These are phyloP conservation scores for Aporophyla lueneburgensis DNA, from an alignment of 2,888 invertebrate species.

Conservation along the genomic window DNA sequence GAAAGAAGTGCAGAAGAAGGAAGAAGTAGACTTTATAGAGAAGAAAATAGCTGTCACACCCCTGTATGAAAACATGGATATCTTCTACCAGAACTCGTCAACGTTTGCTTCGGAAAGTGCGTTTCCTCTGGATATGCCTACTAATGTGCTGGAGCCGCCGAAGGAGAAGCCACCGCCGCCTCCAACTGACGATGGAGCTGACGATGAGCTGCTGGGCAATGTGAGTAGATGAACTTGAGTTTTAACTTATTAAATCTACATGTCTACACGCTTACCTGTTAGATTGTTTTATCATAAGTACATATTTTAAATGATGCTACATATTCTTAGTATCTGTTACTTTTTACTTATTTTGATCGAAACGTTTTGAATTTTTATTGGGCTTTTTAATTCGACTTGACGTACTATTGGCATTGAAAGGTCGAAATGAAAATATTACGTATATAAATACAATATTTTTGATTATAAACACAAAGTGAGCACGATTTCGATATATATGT, in stretches of 20 bases:
- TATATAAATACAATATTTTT: background rate
- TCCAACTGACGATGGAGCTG: conserved; percentile 90
- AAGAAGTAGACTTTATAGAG: conserved; percentile 76
- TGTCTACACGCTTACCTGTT: background rate
- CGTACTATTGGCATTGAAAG: background rate
- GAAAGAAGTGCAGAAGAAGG: conserved; percentile 62
- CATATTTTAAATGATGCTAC: background rate
- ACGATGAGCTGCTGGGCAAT: conserved; percentile 87
- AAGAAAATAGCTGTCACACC: conserved; percentile 88
- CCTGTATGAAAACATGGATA: conserved; percentile 91
- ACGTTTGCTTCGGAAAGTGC: conserved; percentile 71
- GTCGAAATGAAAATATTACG: background rate
- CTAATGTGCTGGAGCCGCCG: conserved; percentile 93
- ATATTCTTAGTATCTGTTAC: too few relatives aligned
- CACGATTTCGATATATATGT: background rate
- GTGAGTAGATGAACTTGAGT: conserved; percentile 75
- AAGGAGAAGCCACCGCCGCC: conserved; percentile 97
- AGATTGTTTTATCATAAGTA: background rate
- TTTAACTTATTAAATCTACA: background rate
- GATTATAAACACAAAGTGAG: background rate
- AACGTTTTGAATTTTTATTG: background rate
- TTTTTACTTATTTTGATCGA: too few relatives aligned
- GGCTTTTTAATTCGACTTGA: background rate
- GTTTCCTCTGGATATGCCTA: conserved; percentile 91
- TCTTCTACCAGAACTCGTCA: conserved; percentile 87